Conservation (phyloP, 2,888 invertebrate genomes). For the Sinohyriopsis cumingii region DNA sequence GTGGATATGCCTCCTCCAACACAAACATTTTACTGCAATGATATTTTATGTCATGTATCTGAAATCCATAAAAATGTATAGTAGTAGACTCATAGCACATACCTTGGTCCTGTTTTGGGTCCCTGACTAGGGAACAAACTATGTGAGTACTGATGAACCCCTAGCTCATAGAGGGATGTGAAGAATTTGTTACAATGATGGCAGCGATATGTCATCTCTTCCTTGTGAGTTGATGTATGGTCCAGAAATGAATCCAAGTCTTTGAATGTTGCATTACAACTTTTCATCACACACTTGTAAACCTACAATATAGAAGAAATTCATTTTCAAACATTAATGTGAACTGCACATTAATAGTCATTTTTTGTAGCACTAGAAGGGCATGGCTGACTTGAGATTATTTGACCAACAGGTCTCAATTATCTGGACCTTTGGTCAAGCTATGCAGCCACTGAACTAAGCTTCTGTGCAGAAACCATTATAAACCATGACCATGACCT, state of each 20-base stretch:
- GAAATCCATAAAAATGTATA: too few relatives aligned
- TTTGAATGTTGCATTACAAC: slow-evolving; percentile 78
- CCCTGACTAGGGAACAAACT: slow-evolving; percentile 71
- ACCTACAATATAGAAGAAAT: slow-evolving; percentile 57
- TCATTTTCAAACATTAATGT: background rate
- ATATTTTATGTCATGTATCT: too few relatives aligned
- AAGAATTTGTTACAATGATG: slow-evolving; percentile 78
- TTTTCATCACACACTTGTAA: slow-evolving; percentile 80
- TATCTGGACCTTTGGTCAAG: too few relatives aligned
- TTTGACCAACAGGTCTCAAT: too few relatives aligned
- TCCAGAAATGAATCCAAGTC: slow-evolving; percentile 78
- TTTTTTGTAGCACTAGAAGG: too few relatives aligned
- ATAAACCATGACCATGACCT: too few relatives aligned
- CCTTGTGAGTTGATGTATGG: slow-evolving; percentile 76
- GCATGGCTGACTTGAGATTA: too few relatives aligned
- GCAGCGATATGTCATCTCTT: slow-evolving; percentile 78
- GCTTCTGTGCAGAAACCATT: too few relatives aligned
- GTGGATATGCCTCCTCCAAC: too few relatives aligned
- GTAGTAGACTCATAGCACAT: slow-evolving; percentile 9
- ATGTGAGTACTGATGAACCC: slow-evolving; percentile 79
- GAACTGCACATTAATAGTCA: too few relatives aligned
- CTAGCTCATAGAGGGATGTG: slow-evolving; percentile 77
- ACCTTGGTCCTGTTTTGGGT: slow-evolving; percentile 72
- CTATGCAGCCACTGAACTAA: too few relatives aligned
- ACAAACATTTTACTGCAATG: too few relatives aligned